Evolutionary conservation across 1,140 invertebrate species (phyloP), one percentile per base, ranked within the genome.

Genomic region (Drosophila dunni): DNA sequence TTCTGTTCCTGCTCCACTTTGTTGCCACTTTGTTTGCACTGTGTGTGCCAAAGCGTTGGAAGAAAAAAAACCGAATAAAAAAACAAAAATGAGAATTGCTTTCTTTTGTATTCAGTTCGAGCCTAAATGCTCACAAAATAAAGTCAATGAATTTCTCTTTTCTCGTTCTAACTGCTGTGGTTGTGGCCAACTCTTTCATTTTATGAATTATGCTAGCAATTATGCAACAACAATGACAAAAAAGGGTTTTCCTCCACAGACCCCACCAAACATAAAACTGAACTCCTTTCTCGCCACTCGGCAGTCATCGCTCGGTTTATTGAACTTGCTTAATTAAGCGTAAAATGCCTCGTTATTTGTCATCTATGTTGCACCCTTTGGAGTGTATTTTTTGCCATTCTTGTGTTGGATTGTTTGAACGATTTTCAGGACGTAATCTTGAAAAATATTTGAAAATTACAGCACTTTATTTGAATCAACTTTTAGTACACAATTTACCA

Each of bases 181-280:
- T 5, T 58, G 17, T 66, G 56, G 7, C 24, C 58, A 60, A 11
- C 53, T 73, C 46, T 63, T 80, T 50, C 76, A 66, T 69, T 74
- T 76, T 88, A 89, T 90, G 85, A 89, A 84, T 89, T 90, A 89
- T 89, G 78, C 81, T 78, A 78, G 84, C 85, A 89, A 89, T 88
- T 88, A 88, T 78, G 77, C 74, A 64, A 70, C 73, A 89, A 89
- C 77, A 88, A 88, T 77, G 71, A 77, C 68, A 62, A 56, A 78
- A 82, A 75, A 76, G 72, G 61, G 45, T 51, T 56, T 50, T n/a
- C 13, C 33, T 20, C 17, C 58, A 33, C 44, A 10, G 40, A 54
- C 24, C 7, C 0, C 50, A 24, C n/a, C 51, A 42, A 24, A 34
- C n/a, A 46, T 17, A 20, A 17, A 65, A 38, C 36, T 42, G 29